These are phyloP conservation scores for Eciton burchellii DNA, from an alignment of 1,140 invertebrate species.

Conservation along the genomic window DNA sequence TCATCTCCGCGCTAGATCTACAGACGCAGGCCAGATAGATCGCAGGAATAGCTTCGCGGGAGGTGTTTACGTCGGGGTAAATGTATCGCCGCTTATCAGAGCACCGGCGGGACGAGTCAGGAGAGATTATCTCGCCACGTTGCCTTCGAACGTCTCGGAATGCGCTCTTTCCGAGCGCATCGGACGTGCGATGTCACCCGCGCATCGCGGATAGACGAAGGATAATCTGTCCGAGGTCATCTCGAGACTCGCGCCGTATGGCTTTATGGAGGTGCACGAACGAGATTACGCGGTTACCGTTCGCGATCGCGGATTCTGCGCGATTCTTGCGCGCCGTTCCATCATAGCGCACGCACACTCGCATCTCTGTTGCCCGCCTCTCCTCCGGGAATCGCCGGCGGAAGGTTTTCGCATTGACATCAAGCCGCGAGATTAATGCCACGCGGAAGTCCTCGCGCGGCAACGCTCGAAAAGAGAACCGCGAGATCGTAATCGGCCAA, in stretches of 20 bases:
- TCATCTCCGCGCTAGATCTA: conserved; percentile 20
- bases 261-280: neutral
- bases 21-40: conserved; percentile 25
- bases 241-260: neutral
- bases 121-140: conserved; percentile 33
- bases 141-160: conserved; percentile 15
- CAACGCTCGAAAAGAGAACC: conserved; percentile 56
- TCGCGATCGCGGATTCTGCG: neutral
- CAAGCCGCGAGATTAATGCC: conserved; percentile 56
- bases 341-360: conserved; percentile 14
- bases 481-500: conserved; percentile 49
- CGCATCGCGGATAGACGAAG: conserved; percentile 13
- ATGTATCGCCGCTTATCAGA: conserved; percentile 34
- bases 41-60: conserved; percentile 32
- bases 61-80: conserved; percentile 49
- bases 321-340: conserved; percentile 3
- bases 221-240: conserved; percentile 29
- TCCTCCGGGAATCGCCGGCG: conserved; percentile 23
- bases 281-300: conserved; percentile 26
- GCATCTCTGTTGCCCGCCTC: conserved; percentile 17
- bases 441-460: conserved; percentile 26
- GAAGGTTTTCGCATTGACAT: conserved; percentile 59
- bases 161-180: conserved; percentile 28
- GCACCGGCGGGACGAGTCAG: neutral
- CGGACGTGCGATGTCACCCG: conserved; percentile 14